A percentile compares a stretch with the other conserved stretches of the same genome.
Conservation (phyloP, 2,113 vertebrate species). For the Amblyornis subalaris region DNA sequence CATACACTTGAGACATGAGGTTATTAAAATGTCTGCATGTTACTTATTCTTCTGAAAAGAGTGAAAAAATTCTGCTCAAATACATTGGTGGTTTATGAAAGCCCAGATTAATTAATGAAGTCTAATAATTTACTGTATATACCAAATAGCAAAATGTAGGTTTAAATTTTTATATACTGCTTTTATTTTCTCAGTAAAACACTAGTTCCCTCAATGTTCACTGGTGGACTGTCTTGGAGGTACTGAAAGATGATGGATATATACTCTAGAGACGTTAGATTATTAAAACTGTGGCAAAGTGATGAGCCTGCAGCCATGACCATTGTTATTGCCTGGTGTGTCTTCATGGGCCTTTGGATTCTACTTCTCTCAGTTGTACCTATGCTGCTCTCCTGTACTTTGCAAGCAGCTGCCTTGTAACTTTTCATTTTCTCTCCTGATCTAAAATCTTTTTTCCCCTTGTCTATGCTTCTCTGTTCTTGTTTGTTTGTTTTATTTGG, state of each 20-base stretch:
- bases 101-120: slow-evolving; percentile 32
- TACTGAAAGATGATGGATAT: not conserved
- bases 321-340: not conserved
- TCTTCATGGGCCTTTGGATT: not conserved
- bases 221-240: not conserved
- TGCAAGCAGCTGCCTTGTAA: not conserved
- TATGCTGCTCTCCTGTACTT: not conserved
- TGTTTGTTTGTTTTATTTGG: accelerated
- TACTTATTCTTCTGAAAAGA: slow-evolving; percentile 28
- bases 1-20: not conserved
- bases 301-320: not conserved
- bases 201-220: not conserved
- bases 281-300: not conserved
- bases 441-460: not conserved
- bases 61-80: not conserved
- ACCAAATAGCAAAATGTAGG: not conserved
- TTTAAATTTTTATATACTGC: not conserved
- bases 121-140: not conserved
- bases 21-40: slow-evolving; percentile 33
- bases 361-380: not conserved
- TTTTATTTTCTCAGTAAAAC: slow-evolving; percentile 1
- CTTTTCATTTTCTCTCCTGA: slow-evolving; percentile 16
- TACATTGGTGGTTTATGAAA: slow-evolving; percentile 13
- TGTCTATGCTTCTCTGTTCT: not conserved
- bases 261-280: not conserved